Percentiles rank a stretch among this genome's conserved stretches.
Evolutionary conservation across 2,888 invertebrate species (phyloP).

Genomic region (Priocnemis perturbator): DNA sequence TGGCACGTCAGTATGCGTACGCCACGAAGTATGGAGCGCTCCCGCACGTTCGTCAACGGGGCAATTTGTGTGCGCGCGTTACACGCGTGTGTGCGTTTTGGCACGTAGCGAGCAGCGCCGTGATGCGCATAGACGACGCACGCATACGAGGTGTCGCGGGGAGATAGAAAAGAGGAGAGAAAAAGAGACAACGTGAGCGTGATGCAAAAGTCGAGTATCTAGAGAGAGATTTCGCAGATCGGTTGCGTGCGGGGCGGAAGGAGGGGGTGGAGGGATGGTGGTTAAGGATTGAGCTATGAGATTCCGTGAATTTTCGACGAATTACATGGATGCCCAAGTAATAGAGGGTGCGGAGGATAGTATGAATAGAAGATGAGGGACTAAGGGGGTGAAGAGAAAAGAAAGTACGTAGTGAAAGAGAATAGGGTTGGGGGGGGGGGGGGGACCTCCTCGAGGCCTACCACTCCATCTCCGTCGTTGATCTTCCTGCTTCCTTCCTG

Average conservation of each 20-base stretch:
- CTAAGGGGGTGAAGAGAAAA: not conserved
- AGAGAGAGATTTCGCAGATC: constrained; percentile 18
- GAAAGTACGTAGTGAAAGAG: not conserved
- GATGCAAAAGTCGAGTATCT: not conserved
- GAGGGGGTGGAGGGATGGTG: not conserved
- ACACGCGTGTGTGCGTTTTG: constrained; percentile 20
- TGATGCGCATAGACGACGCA: not conserved
- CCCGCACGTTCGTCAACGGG: constrained; percentile 13
- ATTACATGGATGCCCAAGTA: not conserved
- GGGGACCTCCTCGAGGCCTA: constrained; percentile 40
- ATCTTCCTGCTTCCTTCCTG: constrained; percentile 34
- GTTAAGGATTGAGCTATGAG: not conserved
- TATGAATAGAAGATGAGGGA: constrained; percentile 2
- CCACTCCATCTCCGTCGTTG: constrained; percentile 44
- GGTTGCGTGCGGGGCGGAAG: constrained; percentile 5
- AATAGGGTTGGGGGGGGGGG: constrained; percentile 24
- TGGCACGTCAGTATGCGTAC: constrained; percentile 4
- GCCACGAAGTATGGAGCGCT: not conserved
- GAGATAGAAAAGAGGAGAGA: constrained; percentile 29
- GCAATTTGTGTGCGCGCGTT: constrained; percentile 22
- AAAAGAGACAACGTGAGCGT: constrained; percentile 22
- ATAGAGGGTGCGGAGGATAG: not conserved
- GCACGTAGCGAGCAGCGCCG: constrained; percentile 5
- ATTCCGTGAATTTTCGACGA: not conserved
- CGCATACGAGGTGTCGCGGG: not conserved